phyloP scores from a whole-genome alignment of 2,888 invertebrate species.

The Selenia dentaria region DNA sequence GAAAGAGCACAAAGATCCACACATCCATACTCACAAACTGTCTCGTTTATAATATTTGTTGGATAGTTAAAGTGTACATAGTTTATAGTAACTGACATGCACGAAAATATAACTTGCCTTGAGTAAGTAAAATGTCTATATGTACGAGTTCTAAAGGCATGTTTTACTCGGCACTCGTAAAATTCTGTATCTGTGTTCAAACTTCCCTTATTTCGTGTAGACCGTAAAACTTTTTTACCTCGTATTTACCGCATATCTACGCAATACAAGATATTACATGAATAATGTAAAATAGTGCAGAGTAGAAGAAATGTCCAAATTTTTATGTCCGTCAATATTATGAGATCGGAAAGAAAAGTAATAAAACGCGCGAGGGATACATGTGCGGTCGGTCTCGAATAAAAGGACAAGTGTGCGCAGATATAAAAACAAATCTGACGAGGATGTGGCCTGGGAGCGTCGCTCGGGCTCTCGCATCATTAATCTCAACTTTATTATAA shows the following conservation, averaged over 20 bases:
- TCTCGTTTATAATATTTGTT: too few relatives aligned
- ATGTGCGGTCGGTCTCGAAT: constrained; percentile 63
- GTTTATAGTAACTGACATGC: too few relatives aligned
- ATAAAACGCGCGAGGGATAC: constrained; percentile 62
- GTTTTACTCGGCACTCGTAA: neutral
- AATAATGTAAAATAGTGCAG: constrained; percentile 41
- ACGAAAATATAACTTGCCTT: too few relatives aligned
- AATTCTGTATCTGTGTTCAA: constrained; percentile 3
- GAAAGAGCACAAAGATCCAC: too few relatives aligned
- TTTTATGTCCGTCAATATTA: constrained; percentile 44
- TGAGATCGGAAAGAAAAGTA: constrained; percentile 59
- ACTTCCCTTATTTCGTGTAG: constrained; percentile 9
- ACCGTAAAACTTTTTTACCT: constrained; percentile 25
- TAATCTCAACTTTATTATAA: constrained; percentile 79
- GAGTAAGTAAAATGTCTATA: too few relatives aligned
- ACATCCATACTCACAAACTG: too few relatives aligned
- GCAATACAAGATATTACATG: constrained; percentile 30
- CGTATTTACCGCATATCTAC: constrained; percentile 20
- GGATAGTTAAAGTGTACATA: too few relatives aligned
- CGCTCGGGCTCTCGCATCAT: constrained; percentile 56
- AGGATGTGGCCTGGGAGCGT: constrained; percentile 62
- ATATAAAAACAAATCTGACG: constrained; percentile 59
- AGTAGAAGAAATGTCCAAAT: constrained; percentile 43
- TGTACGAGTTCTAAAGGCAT: neutral
- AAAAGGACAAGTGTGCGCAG: constrained; percentile 59